Percentiles rank a stretch among this genome's conserved stretches.
These are phyloP conservation scores for Macrosoma leucophasiata DNA, from an alignment of 2,888 invertebrate species.

Conservation along the genomic window DNA sequence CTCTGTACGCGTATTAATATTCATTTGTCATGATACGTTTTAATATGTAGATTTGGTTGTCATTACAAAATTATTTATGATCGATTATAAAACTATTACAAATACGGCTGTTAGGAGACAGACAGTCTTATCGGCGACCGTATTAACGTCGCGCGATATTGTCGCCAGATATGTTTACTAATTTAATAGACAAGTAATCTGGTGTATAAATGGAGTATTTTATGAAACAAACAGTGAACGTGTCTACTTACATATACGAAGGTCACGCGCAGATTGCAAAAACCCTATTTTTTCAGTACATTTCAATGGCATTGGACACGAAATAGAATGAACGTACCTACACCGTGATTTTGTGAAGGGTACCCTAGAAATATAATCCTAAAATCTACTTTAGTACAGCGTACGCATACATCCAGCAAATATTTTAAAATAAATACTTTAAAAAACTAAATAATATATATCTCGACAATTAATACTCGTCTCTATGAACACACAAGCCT, in stretches of 20 bases:
- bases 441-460: slow-evolving; percentile 9
- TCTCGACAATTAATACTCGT: slow-evolving; percentile 28
- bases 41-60: no score
- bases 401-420: slow-evolving; percentile 10
- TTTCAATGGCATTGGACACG: slow-evolving; percentile 51
- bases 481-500: slow-evolving; percentile 52
- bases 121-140: no score
- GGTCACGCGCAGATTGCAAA: slow-evolving; percentile 33
- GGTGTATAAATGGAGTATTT: slow-evolving; percentile 7
- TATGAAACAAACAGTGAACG: slow-evolving; percentile 45
- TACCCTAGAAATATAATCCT: slow-evolving; percentile 22
- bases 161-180: no score
- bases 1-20: no score
- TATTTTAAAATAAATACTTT: slow-evolving; percentile 1
- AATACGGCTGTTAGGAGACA: no score
- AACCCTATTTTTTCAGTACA: slow-evolving; percentile 39
- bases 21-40: no score
- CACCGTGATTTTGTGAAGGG: slow-evolving; percentile 25
- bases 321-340: slow-evolving; percentile 25
- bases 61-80: no score
- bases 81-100: no score
- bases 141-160: no score
- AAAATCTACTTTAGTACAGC: slow-evolving; percentile 10
- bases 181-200: no score
- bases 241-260: slow-evolving; percentile 31